phyloP scores from a whole-genome alignment of 30 jellyfish, hydroid and myxozoan species.

The Pseudorhiza aurosa region DNA sequence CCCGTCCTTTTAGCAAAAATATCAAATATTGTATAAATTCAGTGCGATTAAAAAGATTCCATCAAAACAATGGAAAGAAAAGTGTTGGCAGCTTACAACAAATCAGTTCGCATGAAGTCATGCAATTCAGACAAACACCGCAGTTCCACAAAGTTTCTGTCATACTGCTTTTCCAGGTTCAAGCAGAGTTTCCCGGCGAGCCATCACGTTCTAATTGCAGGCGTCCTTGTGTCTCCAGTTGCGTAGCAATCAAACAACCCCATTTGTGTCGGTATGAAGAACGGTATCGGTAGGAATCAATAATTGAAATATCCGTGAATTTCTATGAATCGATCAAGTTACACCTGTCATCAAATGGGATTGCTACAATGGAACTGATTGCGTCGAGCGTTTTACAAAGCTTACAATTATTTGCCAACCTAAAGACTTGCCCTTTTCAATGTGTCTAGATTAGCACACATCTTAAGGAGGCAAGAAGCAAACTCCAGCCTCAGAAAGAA shows the following conservation, averaged over 20 bases:
- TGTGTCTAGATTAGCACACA: too few species aligned
- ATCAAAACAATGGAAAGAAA: conserved; percentile 19
- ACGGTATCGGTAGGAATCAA: not conserved
- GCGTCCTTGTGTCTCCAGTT: not conserved
- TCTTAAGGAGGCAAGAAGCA: too few species aligned
- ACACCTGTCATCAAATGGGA: not conserved
- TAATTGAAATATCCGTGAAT: not conserved
- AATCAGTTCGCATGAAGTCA: not conserved
- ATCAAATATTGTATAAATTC: conserved; percentile 32
- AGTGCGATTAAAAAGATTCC: conserved; percentile 29
- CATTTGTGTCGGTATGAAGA: not conserved
- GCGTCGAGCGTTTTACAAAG: not conserved
- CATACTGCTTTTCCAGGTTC: too few species aligned
- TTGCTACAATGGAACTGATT: not conserved
- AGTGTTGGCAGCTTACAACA: conserved; percentile 11
- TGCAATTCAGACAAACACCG: not conserved
- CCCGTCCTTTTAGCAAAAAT: conserved; percentile 35
- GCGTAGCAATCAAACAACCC: not conserved
- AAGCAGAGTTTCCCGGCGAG: too few species aligned
- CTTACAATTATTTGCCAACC: not conserved
- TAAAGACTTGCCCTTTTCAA: too few species aligned
- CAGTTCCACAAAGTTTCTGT: too few species aligned
- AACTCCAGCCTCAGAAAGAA: too few species aligned
- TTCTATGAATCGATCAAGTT: not conserved
- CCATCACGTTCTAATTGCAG: too few species aligned